Evolutionary conservation across 1,140 invertebrate species (phyloP).

Genomic region (Tribolium madens): DNA sequence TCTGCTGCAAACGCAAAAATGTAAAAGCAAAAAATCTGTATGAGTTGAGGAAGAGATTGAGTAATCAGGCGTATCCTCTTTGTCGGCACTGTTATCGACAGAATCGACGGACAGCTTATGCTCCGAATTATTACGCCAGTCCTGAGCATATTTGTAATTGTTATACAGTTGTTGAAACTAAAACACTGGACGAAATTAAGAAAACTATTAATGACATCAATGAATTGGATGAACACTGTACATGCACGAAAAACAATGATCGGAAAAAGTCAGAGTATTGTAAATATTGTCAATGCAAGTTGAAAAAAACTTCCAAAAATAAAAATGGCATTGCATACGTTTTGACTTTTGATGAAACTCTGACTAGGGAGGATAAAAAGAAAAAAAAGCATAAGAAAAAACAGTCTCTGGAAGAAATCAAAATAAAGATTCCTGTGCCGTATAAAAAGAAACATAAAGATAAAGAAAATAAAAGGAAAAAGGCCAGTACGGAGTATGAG

Average conservation of each 20-base stretch:
- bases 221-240: constrained; percentile 16
- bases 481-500: neutral
- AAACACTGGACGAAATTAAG: constrained; percentile 19
- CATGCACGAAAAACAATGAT: neutral
- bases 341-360: constrained; percentile 53
- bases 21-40: constrained; percentile 8
- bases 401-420: constrained; percentile 46
- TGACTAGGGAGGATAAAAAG: constrained; percentile 3
- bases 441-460: constrained; percentile 53
- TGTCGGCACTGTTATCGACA: constrained; percentile 36
- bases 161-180: constrained; percentile 35
- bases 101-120: neutral
- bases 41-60: constrained; percentile 1
- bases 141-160: constrained; percentile 35
- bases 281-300: constrained; percentile 44
- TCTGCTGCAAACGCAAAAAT: constrained; percentile 11
- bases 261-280: constrained; percentile 41
- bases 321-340: constrained; percentile 55
- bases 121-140: constrained; percentile 10
- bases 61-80: constrained; percentile 10
- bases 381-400: constrained; percentile 31
- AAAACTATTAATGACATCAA: constrained; percentile 40
- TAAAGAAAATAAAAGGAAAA: constrained; percentile 50
- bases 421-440: constrained; percentile 50
- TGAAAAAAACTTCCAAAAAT: constrained; percentile 44